Evolutionary conservation across 1,140 invertebrate genomes (phyloP).

Genomic region (Gerris buenoi): DNA sequence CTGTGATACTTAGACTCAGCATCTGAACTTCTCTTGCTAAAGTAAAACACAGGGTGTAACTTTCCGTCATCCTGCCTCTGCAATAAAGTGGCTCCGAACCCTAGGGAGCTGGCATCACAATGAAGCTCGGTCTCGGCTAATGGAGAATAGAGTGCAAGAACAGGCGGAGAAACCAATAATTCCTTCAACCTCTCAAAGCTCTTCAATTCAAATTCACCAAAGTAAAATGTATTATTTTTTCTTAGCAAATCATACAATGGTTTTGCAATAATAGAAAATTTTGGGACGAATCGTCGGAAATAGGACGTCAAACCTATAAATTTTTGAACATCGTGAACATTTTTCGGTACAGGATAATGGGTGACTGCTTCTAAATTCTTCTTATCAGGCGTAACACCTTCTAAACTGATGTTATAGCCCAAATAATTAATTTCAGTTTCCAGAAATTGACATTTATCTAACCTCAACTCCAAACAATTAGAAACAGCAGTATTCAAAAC

Average conservation of each 20-base stretch:
- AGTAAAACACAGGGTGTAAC: constrained; percentile 2
- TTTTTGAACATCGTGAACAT: background rate
- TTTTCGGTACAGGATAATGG: background rate
- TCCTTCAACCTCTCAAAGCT: background rate
- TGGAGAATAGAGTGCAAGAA: background rate
- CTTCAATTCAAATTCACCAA: constrained; percentile 4
- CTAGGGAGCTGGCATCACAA: background rate
- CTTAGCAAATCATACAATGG: background rate
- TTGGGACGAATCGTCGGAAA: background rate
- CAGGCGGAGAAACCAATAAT: background rate
- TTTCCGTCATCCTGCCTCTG: background rate
- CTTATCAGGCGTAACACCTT: background rate
- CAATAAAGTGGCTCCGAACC: background rate
- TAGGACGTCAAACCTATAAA: background rate
- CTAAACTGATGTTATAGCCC: background rate
- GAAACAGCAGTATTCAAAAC: background rate
- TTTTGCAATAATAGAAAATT: background rate
- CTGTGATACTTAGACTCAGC: constrained; percentile 1
- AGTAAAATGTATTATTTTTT: background rate
- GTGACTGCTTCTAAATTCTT: background rate
- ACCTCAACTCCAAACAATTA: background rate
- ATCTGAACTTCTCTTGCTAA: background rate
- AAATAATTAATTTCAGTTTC: background rate
- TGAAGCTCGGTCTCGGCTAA: background rate
- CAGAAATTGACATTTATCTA: background rate